phyloP scores from a whole-genome alignment of 2,797 vertebrate genomes.

The Arnoldichthys spilopterus region DNA sequence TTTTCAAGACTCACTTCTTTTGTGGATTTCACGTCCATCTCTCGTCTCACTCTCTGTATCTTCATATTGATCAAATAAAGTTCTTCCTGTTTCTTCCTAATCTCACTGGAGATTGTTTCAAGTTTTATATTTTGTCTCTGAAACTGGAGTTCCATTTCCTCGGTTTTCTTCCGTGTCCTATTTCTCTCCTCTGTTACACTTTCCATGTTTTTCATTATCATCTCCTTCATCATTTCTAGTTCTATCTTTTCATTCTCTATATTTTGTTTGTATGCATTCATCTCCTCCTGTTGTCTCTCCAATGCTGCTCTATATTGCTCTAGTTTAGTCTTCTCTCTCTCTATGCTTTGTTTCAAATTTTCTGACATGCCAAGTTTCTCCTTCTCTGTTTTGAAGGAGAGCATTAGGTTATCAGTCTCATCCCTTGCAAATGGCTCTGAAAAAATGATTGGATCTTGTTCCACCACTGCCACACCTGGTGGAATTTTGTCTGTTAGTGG shows the following conservation, averaged over 20 bases:
- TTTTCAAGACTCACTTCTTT: background rate
- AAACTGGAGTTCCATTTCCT: conserved; percentile 26
- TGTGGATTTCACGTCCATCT: background rate
- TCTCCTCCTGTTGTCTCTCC: conserved; percentile 28
- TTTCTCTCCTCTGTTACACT: conserved; percentile 3
- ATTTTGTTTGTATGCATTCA: conserved; percentile 38
- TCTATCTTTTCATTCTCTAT: conserved; percentile 39
- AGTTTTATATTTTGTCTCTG: conserved; percentile 25
- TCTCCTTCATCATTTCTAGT: conserved; percentile 31
- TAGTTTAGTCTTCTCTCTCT: conserved; percentile 28
- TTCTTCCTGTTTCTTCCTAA: conserved; percentile 22
- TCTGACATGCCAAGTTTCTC: conserved; percentile 10
- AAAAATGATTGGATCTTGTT: background rate
- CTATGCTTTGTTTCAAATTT: conserved; percentile 9
- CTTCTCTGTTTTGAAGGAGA: background rate
- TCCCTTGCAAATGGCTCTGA: background rate
- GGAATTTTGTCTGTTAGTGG: background rate
- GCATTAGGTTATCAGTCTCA: conserved; percentile 4
- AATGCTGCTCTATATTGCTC: background rate
- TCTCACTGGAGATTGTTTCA: conserved; percentile 17
- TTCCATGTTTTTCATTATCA: conserved; percentile 6
- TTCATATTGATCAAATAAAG: conserved; percentile 22
- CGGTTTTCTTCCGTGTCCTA: conserved; percentile 19
- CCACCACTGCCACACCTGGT: background rate
- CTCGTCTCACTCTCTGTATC: conserved; percentile 5